Base-by-base conservation (phyloP, 2,888 invertebrate species). In the Ischnus inquisitorius region DNA sequence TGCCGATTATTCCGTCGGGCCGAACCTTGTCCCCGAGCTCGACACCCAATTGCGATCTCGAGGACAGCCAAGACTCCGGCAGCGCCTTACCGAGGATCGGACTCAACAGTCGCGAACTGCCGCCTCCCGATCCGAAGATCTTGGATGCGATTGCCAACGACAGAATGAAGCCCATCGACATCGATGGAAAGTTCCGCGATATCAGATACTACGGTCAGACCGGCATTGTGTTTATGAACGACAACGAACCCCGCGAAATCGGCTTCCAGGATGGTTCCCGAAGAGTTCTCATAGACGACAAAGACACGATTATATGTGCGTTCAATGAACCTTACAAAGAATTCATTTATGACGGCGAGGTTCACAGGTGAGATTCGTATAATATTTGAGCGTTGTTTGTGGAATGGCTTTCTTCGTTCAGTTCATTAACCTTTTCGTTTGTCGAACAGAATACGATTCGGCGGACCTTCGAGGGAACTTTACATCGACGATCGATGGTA, bases 381-480 rank as follows among this genome's bases (percentile, higher is more conserved):
- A 25, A 22, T 6, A 5, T 54, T 54, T 54, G 2, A 22, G 10
- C 54, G 12, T 5, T 54, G 5, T 54, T 22, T 34, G 19, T 54
- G 12, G 10, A 28, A 60, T 28, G 4, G n/a, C n/a, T 64, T 48
- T n/a, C n/a, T 64, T 28, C 46, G 34, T 19, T 65, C 19, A 43
- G 41, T 16, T 54, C 19, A 54, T 54, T 54, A 8, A 22, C 14
- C 28, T 51, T n/a, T 54, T 34, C n/a, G 39, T 51, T 65, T 34
- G 16, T 71, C 86, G 90, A 89, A 22, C 82, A 96, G 96, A 84
- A 96, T 99, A 48, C 96, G 97, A 88, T 96, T 99, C 87, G 99
- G 99, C 16, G 97, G 97, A 12, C 98, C 98, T 0, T 98, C 98
- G 0, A 95, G 98, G 75, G 99, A 99, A 91, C 94, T 99, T 46